Evolutionary conservation across 1,140 invertebrate species (phyloP).

Genomic region (Ditylenchus dipsaci): DNA sequence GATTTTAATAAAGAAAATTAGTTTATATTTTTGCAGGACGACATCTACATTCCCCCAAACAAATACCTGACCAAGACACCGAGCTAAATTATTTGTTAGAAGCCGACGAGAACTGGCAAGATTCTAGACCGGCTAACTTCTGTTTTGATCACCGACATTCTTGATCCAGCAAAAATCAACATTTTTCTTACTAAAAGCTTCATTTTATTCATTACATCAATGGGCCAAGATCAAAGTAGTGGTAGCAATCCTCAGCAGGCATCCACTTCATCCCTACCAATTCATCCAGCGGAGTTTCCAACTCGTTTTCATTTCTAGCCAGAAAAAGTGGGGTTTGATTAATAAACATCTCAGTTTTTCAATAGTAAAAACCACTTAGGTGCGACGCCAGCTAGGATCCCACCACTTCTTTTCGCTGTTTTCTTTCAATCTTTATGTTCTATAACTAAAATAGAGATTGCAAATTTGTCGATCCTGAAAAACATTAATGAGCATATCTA

Average conservation of each 20-base stretch:
- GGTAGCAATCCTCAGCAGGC: background rate
- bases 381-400: too few species aligned
- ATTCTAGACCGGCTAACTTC: slow-evolving; percentile 19
- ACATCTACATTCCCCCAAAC: slow-evolving; percentile 23
- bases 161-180: background rate
- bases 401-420: too few species aligned
- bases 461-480: too few species aligned
- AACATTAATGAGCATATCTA: too few species aligned
- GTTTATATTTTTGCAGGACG: slow-evolving; percentile 18
- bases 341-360: too few species aligned
- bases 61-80: slow-evolving; percentile 21
- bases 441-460: too few species aligned
- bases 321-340: slow-evolving; percentile 12
- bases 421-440: too few species aligned
- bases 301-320: slow-evolving; percentile 28
- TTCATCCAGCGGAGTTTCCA: slow-evolving; percentile 13
- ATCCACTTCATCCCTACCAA: slow-evolving; percentile 1
- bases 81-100: slow-evolving; percentile 22
- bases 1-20: too few species aligned
- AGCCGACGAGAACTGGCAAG: slow-evolving; percentile 23
- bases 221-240: slow-evolving; percentile 2
- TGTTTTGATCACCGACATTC: slow-evolving; percentile 24
- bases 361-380: too few species aligned
- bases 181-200: background rate
- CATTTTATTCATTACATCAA: background rate